Evolutionary conservation across 2,113 vertebrate species (phyloP).

Genomic region (Amblyornis subalaris): DNA sequence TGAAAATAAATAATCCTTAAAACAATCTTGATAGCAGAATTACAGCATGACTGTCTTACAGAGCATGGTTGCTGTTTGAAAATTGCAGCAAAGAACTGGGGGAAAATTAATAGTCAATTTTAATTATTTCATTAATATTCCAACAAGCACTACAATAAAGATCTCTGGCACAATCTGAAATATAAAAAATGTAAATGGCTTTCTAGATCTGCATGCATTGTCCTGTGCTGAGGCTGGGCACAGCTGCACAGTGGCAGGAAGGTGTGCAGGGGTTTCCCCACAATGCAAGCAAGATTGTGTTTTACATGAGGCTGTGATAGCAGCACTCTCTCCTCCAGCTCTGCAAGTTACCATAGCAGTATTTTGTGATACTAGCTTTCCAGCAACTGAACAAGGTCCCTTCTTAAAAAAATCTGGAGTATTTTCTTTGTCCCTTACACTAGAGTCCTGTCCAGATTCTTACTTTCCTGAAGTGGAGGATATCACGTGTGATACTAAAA

Average conservation of each 20-base stretch:
- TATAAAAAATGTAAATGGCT: not conserved
- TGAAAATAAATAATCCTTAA: not conserved
- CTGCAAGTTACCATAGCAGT: constrained; percentile 11
- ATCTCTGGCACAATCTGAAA: not conserved
- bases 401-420: not conserved
- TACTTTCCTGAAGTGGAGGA: not conserved
- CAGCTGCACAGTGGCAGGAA: not conserved
- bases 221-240: not conserved
- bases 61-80: not conserved
- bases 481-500: not conserved
- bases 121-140: not conserved
- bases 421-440: not conserved
- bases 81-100: not conserved
- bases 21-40: not conserved
- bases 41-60: not conserved
- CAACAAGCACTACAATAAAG: not conserved
- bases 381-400: not conserved
- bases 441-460: not conserved
- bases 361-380: not conserved
- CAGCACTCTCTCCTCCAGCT: not conserved
- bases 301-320: not conserved
- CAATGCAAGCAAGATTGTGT: not conserved
- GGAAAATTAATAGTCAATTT: not conserved
- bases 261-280: not conserved
- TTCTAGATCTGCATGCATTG: not conserved